A percentile compares a stretch with the other conserved stretches of the same genome.
Conservation (phyloP, 1,140 invertebrate species). For the Sipha flava region DNA sequence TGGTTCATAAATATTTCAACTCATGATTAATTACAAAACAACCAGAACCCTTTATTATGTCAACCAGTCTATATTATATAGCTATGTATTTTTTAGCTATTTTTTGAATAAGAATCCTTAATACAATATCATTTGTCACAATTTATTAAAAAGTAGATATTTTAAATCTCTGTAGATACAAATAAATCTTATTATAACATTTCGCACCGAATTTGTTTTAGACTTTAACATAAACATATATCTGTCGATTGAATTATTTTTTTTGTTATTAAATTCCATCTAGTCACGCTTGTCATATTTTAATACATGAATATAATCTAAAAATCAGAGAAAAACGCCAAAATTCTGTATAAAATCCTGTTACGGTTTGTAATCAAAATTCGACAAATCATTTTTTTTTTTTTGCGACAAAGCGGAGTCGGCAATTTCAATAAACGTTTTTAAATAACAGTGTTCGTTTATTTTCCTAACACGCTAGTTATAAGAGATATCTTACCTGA, state of each 20-base stretch:
- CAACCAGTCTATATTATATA: too few relatives aligned
- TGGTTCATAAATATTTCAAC: too few relatives aligned
- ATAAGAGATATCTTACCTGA: not conserved
- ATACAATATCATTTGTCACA: too few relatives aligned
- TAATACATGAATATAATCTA: not conserved
- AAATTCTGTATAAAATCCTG: not conserved
- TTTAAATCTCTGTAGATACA: too few relatives aligned
- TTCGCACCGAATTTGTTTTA: not conserved
- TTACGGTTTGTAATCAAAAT: not conserved
- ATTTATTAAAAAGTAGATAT: too few relatives aligned
- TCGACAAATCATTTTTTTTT: not conserved
- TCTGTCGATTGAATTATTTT: not conserved
- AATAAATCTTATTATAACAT: too few relatives aligned
- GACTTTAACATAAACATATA: not conserved
- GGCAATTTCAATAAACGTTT: not conserved
- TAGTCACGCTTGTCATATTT: not conserved
- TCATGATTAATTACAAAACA: too few relatives aligned
- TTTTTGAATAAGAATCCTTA: too few relatives aligned
- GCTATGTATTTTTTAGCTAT: too few relatives aligned
- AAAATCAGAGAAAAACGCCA: slow-evolving; percentile 2
- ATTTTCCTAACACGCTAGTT: not conserved
- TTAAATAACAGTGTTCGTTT: not conserved
- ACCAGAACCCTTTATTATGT: too few relatives aligned
- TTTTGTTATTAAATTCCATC: not conserved
- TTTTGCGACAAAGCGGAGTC: not conserved